These are phyloP conservation scores for Cyclargus thomasi DNA, from an alignment of 1,140 invertebrate genomes.

Conservation along the genomic window DNA sequence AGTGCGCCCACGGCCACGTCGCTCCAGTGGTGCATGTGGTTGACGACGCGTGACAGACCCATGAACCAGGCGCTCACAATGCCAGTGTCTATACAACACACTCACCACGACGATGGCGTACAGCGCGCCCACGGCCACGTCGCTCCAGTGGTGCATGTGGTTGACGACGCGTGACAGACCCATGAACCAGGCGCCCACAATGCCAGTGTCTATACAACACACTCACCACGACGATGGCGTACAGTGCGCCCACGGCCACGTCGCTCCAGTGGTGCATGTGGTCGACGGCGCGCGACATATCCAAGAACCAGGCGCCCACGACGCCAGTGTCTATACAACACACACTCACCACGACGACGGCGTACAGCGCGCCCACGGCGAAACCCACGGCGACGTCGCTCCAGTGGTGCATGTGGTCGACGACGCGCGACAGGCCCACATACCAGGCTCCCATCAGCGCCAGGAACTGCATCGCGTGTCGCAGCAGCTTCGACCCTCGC, in stretches of 20 bases:
- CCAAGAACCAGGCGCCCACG: constrained; percentile 85
- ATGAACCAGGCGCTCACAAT: constrained; percentile 86
- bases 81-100: too few relatives aligned
- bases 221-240: constrained; percentile 40
- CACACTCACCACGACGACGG: constrained; percentile 53
- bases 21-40: constrained; percentile 98
- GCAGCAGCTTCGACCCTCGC: constrained; percentile 84
- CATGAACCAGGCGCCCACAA: constrained; percentile 86
- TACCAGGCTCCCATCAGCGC: constrained; percentile 85
- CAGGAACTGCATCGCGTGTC: constrained; percentile 83
- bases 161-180: constrained; percentile 91
- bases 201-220: constrained; percentile 82
- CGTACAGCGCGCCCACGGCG: constrained; percentile 69
- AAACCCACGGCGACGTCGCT: constrained; percentile 81
- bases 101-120: constrained; percentile 44
- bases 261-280: constrained; percentile 97
- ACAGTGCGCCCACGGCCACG: constrained; percentile 75
- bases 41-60: constrained; percentile 88
- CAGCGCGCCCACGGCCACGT: constrained; percentile 73
- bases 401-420: constrained; percentile 98
- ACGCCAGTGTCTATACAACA: constrained; percentile 84
- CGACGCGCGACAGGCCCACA: constrained; percentile 88
- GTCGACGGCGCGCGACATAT: constrained; percentile 90
- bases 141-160: constrained; percentile 97
- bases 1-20: constrained; percentile 77